A percentile compares a stretch with the other conserved stretches of the same genome.
Conservation (phyloP, 2,113 vertebrate species). For the Elachura formosa region DNA sequence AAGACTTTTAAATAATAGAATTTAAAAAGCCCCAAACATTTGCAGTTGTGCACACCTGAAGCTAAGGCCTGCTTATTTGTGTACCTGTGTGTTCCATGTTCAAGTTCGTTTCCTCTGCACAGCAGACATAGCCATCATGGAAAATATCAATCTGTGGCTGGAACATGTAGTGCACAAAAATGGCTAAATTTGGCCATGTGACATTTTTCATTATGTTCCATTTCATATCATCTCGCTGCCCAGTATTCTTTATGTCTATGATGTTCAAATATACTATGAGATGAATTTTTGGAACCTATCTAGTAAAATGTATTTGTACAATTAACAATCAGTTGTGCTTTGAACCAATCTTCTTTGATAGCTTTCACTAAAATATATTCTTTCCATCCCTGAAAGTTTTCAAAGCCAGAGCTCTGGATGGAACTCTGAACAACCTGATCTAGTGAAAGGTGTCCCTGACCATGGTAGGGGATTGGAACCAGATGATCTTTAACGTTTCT, state of each 20-base stretch:
- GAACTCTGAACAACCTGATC: neutral
- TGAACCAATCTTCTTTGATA: neutral
- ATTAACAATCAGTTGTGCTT: neutral
- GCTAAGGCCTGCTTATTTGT: neutral
- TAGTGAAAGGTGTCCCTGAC: neutral
- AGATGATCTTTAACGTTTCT: neutral
- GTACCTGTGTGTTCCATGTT: neutral
- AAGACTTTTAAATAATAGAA: neutral
- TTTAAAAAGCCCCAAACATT: neutral
- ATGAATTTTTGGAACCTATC: neutral
- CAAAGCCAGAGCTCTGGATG: neutral
- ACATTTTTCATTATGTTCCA: neutral
- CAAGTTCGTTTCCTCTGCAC: neutral
- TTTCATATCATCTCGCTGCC: neutral
- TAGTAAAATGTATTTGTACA: neutral
- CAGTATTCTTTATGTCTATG: neutral
- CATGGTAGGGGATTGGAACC: neutral
- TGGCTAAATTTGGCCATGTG: neutral
- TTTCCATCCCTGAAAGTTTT: neutral
- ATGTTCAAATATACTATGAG: neutral
- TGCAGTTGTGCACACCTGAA: neutral
- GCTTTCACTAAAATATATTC: neutral
- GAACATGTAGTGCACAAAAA: neutral
- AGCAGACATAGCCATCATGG: neutral
- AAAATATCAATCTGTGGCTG: neutral